Evolutionary conservation across 2,113 vertebrate genomes (phyloP), one percentile per base, ranked within the genome.

Genomic region (Esox niger): DNA sequence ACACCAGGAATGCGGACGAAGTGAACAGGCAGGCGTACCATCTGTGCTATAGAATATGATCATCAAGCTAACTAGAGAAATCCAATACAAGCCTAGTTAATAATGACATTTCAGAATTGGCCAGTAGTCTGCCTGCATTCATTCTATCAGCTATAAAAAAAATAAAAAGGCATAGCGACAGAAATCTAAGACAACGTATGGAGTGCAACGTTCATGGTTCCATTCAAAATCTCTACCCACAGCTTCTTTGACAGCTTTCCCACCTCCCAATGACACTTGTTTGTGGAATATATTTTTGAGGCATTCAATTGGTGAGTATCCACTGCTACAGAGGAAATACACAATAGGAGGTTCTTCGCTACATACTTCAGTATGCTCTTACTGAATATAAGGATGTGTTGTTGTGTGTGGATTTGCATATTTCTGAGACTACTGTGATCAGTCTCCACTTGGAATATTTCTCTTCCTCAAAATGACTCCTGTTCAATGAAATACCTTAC

Each of bases 1-100:
- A 27, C 62, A 30, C 13, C 49, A 47, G 70, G 67, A 81, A 81
- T 72, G 71, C 71, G 69, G 66, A 52, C 56, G 54, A 79, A 83
- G 76, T 31, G n/a, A 30, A 30, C 11, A 26, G 29, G 56, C 15
- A 59, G 17, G 27, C 6, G 6, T 26, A 58, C 56, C 52, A 25
- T 58, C 27, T 30, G 27, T 58, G 15, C 27, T 15, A 31, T 17
- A 27, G 47, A 59, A 59, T 27, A 29, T 59, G 29, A 59, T 30
- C 56, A 31, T 15, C 4, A 49, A 21, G 31, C 13, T 4, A n/a
- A 31, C 56, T 31, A 15, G 15, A 31, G 27, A 30, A 20, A 31
- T 26, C 56, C 15, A 49, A 49, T n/a, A 49, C 47, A 49, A 49
- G 5, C 47, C 47, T 21, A 49, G 20, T 49, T 49, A 13, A 21